Percentiles rank a stretch among this genome's conserved stretches.
These are phyloP conservation scores for Tympanoctomys barrerae DNA, from an alignment of 2,797 vertebrate genomes.

Conservation along the genomic window DNA sequence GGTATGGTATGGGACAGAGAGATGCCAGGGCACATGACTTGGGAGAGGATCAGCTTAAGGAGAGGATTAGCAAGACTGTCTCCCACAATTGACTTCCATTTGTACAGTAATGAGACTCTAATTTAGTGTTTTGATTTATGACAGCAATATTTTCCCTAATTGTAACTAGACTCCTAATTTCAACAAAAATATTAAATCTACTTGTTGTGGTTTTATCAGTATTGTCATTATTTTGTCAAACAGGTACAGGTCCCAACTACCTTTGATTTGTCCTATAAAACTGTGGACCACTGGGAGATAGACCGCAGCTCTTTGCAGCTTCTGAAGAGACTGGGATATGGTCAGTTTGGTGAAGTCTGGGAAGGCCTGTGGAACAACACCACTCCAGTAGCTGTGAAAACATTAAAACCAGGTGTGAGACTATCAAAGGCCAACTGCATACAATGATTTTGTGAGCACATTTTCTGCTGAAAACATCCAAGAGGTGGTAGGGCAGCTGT, in stretches of 20 bases:
- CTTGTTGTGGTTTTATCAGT: background rate
- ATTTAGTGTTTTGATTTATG: conserved; percentile 29
- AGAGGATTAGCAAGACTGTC: background rate
- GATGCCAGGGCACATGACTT: background rate
- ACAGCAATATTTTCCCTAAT: background rate
- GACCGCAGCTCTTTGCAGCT: conserved; percentile 92
- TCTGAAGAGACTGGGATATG: conserved; percentile 92
- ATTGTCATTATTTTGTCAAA: conserved; percentile 68
- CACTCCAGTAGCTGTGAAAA: conserved; percentile 96
- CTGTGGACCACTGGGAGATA: conserved; percentile 98
- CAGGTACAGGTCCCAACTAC: conserved; percentile 86
- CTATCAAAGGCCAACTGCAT: background rate
- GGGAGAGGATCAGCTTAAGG: background rate
- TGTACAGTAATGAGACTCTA: conserved; percentile 4
- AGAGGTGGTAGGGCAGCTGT: background rate
- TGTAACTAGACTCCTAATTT: background rate
- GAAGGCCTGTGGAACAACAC: conserved; percentile 96
- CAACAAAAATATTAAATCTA: background rate
- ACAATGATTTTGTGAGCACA: background rate
- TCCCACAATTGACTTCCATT: background rate
- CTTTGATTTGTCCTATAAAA: conserved; percentile 95
- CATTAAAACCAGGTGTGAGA: conserved; percentile 94
- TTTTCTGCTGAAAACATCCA: background rate
- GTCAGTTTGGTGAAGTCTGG: conserved; percentile 97
- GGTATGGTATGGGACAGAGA: background rate